Percentiles rank a stretch among this genome's conserved stretches.
Conservation (phyloP, 2,797 vertebrate species). For the Aythya fuligula region DNA sequence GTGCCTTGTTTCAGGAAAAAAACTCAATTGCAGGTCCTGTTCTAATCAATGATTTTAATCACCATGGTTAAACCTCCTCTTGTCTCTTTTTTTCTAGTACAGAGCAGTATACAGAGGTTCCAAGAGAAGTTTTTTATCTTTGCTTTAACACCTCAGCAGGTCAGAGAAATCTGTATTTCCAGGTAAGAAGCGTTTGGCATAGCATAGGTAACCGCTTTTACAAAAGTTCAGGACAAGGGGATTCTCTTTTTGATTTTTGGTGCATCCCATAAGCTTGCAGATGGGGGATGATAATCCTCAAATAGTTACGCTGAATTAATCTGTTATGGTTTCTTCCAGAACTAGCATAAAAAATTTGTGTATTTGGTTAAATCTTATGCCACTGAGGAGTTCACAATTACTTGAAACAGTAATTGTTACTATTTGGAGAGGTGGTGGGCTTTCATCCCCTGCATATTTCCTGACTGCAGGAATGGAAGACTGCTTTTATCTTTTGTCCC, state of each 20-base stretch:
- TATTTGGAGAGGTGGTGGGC: not conserved
- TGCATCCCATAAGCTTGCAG: fast-evolving
- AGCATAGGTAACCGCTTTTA: not conserved
- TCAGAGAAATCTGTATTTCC: slow-evolving; percentile 98
- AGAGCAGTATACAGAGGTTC: slow-evolving; percentile 90
- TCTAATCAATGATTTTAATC: not conserved
- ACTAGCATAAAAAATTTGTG: not conserved
- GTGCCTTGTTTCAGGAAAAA: not conserved
- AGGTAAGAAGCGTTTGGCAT: slow-evolving; percentile 82
- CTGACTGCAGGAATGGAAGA: not conserved
- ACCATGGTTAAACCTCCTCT: slow-evolving; percentile 19
- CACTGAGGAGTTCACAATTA: not conserved
- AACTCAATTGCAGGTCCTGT: not conserved
- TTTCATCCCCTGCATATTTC: not conserved
- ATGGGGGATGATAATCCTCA: not conserved
- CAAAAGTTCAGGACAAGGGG: not conserved
- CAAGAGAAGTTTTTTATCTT: slow-evolving; percentile 99
- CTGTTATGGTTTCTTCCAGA: not conserved
- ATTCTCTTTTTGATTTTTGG: not conserved
- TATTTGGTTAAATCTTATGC: not conserved
- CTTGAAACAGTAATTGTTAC: not conserved
- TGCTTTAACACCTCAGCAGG: slow-evolving; percentile 97
- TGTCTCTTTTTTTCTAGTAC: slow-evolving; percentile 80
- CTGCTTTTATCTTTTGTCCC: not conserved
- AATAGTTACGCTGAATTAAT: not conserved